Conservation (phyloP, 2,113 vertebrate species). For the Sylvia atricapilla region DNA sequence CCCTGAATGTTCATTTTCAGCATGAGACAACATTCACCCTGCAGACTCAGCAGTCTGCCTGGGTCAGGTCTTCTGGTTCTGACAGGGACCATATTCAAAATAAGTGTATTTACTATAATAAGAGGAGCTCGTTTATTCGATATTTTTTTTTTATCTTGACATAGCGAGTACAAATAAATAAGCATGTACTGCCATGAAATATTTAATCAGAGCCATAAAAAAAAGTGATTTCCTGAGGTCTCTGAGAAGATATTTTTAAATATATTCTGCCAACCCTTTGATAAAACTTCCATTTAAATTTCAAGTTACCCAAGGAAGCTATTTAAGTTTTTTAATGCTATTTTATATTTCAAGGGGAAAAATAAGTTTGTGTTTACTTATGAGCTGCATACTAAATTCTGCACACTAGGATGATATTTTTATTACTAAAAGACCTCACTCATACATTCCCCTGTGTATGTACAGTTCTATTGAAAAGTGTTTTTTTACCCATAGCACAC, state of each 20-base stretch:
- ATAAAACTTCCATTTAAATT: slow-evolving; percentile 36
- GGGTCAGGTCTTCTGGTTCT: neutral
- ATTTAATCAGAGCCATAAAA: slow-evolving; percentile 20
- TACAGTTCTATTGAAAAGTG: neutral
- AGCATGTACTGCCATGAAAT: slow-evolving; percentile 9
- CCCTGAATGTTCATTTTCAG: neutral
- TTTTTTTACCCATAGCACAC: neutral
- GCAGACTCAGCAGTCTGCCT: slow-evolving; percentile 1
- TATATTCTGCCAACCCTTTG: neutral
- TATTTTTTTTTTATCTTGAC: neutral
- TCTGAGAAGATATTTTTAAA: slow-evolving; percentile 7
- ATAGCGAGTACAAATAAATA: slow-evolving; percentile 27
- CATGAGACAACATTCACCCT: neutral
- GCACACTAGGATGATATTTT: neutral
- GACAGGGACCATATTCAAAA: neutral
- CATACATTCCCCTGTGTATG: neutral
- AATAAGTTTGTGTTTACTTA: slow-evolving; percentile 11
- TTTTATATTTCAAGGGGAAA: slow-evolving; percentile 7
- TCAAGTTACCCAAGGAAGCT: neutral
- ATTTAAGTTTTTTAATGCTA: neutral
- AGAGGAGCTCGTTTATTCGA: neutral
- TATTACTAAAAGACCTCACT: neutral
- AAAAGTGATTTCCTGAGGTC: slow-evolving; percentile 29
- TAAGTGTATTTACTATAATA: neutral
- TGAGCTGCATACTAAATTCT: neutral